Evolutionary conservation across 2,888 invertebrate species (phyloP).

Genomic region (Phortica okadai): DNA sequence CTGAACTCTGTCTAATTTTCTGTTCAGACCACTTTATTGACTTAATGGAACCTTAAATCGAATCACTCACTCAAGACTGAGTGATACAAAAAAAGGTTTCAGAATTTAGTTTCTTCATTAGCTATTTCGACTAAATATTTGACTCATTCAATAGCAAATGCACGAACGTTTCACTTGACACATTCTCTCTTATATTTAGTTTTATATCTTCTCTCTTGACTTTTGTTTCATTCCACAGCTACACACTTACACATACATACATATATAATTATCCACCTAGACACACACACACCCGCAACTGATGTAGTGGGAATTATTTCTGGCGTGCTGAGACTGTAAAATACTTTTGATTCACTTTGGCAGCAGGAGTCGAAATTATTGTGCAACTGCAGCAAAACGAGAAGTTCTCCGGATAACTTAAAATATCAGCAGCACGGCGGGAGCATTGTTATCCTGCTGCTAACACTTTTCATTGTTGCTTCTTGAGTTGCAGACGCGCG

Average conservation of each 20-base stretch:
- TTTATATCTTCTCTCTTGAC: background rate
- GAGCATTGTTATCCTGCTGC: slow-evolving; percentile 35
- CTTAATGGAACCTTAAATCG: too few relatives aligned
- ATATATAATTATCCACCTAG: background rate
- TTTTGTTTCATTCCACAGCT: slow-evolving; percentile 28
- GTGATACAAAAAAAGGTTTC: too few relatives aligned
- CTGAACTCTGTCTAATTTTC: too few relatives aligned
- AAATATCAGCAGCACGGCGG: background rate
- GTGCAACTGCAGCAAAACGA: slow-evolving; percentile 49
- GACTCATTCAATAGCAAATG: too few relatives aligned
- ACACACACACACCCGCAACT: background rate
- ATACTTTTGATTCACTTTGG: slow-evolving; percentile 54
- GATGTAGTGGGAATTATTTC: slow-evolving; percentile 63
- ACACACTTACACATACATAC: background rate
- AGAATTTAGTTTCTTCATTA: too few relatives aligned
- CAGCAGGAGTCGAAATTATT: slow-evolving; percentile 23
- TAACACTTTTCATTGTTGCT: slow-evolving; percentile 36
- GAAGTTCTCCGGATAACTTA: background rate
- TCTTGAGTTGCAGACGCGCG: slow-evolving; percentile 57
- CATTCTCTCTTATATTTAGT: too few relatives aligned
- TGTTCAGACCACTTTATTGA: too few relatives aligned
- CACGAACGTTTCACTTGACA: too few relatives aligned
- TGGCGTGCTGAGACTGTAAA: slow-evolving; percentile 66
- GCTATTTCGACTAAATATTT: too few relatives aligned
- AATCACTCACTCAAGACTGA: too few relatives aligned